Conservation (phyloP, 2,113 vertebrate species). For the Scartelaos histophorus region DNA sequence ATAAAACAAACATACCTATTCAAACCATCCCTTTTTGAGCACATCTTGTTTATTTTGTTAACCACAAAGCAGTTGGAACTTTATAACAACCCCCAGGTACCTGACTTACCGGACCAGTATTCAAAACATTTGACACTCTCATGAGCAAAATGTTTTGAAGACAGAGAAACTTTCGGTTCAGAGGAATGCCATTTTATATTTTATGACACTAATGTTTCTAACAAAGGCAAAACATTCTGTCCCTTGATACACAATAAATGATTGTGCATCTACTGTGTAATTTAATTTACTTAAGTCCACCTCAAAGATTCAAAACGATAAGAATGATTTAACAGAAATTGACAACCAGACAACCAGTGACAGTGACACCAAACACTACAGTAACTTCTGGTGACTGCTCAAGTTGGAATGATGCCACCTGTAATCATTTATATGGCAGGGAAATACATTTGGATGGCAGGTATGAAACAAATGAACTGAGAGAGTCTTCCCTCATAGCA, state of each 20-base stretch:
- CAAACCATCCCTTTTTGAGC: no score
- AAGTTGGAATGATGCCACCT: slow-evolving; percentile 13
- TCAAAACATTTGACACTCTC: neutral
- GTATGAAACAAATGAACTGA: neutral
- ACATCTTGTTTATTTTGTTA: no score
- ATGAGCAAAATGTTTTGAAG: neutral
- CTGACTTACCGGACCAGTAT: neutral
- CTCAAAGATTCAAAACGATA: slow-evolving; percentile 56
- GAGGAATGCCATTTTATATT: no score
- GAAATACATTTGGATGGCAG: slow-evolving; percentile 41
- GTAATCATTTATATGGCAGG: slow-evolving; percentile 10
- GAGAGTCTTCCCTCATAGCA: neutral
- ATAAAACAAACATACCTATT: no score
- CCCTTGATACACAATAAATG: neutral
- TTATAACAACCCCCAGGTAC: neutral
- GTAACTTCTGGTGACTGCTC: slow-evolving; percentile 16
- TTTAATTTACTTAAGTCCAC: slow-evolving; percentile 64
- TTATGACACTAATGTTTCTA: no score
- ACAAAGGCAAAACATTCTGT: no score
- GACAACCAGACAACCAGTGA: slow-evolving; percentile 58
- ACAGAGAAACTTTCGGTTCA: neutral
- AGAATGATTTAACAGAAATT: slow-evolving; percentile 60
- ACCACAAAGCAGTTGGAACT: neutral
- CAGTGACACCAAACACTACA: slow-evolving; percentile 44
- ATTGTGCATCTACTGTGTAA: slow-evolving; percentile 27